Conservation (phyloP, 1,140 invertebrate species). For the Hylyphantes graminicola region DNA sequence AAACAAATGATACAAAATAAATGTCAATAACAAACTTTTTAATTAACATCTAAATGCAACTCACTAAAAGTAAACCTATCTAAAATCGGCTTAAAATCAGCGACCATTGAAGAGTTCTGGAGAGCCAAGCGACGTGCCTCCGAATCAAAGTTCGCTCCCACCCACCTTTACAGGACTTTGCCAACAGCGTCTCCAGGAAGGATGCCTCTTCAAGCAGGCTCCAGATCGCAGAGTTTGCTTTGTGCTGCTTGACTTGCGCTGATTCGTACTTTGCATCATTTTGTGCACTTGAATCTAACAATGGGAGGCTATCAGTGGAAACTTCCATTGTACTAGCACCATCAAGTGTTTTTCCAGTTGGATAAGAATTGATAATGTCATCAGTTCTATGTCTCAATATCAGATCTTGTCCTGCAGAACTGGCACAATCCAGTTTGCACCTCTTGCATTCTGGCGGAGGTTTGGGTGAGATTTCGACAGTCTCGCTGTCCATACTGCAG, state of each 20-base stretch:
- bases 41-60: too few species aligned
- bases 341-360: too few species aligned
- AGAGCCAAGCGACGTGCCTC: slow-evolving; percentile 46
- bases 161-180: background rate
- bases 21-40: too few species aligned
- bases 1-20: too few species aligned
- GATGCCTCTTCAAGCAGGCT: slow-evolving; percentile 7
- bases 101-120: slow-evolving; percentile 12
- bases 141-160: slow-evolving; percentile 34
- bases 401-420: too few species aligned
- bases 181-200: slow-evolving; percentile 11
- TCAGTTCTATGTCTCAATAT: too few species aligned
- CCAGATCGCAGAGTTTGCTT: background rate
- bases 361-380: too few species aligned
- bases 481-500: too few species aligned
- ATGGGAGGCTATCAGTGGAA: too few species aligned
- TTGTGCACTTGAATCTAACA: background rate
- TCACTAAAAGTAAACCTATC: slow-evolving; percentile 17
- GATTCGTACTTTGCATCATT: background rate
- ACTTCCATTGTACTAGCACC: too few species aligned
- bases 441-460: background rate
- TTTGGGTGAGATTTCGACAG: too few species aligned
- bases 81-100: slow-evolving; percentile 22
- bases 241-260: background rate
- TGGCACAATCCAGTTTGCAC: slow-evolving; percentile 12